These are phyloP conservation scores for Sebastes kiyomatsui DNA, from an alignment of 2,797 vertebrate genomes.

Conservation along the genomic window DNA sequence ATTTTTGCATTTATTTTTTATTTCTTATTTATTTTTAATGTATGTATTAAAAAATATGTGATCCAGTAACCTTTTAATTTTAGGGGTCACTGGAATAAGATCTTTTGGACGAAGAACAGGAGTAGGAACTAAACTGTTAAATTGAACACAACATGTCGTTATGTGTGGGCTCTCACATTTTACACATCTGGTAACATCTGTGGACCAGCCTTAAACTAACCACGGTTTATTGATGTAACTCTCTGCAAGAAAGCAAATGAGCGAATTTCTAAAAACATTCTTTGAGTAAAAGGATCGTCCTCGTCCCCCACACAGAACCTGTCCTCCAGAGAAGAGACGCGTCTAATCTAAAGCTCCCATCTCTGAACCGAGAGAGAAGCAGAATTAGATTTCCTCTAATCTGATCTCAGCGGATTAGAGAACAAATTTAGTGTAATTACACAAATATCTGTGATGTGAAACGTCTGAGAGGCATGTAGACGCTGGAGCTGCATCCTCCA, in stretches of 20 bases:
- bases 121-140: too few species aligned
- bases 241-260: background rate
- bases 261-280: background rate
- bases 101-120: too few species aligned
- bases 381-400: conserved; percentile 38
- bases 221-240: background rate
- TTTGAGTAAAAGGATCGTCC: background rate
- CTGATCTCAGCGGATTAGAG: conserved; percentile 6
- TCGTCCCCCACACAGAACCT: background rate
- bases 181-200: too few species aligned
- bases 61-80: too few species aligned
- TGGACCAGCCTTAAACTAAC: too few species aligned
- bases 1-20: too few species aligned
- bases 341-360: conserved; percentile 29
- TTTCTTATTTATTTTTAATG: too few species aligned
- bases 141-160: too few species aligned
- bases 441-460: background rate
- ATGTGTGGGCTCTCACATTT: too few species aligned
- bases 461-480: background rate
- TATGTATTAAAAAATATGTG: too few species aligned
- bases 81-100: too few species aligned
- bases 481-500: background rate
- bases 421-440: conserved; percentile 2
- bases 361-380: background rate
- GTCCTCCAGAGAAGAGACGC: background rate